A percentile compares a stretch with the other conserved stretches of the same genome.
These are phyloP conservation scores for Ceratoteleas bidentatus DNA, from an alignment of 1,140 invertebrate genomes.

Conservation along the genomic window DNA sequence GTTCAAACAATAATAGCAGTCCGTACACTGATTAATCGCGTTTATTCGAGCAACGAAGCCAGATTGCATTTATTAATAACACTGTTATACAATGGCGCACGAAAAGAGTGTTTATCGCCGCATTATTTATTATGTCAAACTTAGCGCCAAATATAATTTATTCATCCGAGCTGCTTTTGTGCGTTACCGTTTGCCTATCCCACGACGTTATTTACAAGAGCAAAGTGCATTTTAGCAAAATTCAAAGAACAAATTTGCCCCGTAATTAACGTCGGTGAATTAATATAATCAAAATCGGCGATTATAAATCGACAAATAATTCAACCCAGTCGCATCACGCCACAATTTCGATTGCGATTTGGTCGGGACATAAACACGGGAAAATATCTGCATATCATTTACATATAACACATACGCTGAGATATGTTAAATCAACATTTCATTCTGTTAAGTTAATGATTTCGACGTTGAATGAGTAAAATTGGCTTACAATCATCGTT, in stretches of 20 bases:
- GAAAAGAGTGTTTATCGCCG: background rate
- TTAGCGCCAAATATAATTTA: conserved; percentile 3
- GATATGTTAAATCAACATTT: no score
- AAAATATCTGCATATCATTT: no score
- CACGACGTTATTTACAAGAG: background rate
- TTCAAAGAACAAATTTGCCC: conserved; percentile 4
- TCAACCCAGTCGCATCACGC: background rate
- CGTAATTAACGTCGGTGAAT: conserved; percentile 4
- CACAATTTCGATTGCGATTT: no score
- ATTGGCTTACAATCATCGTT: no score
- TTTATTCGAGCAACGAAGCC: conserved; percentile 2
- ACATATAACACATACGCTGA: no score
- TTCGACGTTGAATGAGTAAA: no score
- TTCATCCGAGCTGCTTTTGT: background rate
- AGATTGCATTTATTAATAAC: conserved; percentile 12
- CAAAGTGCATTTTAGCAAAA: background rate
- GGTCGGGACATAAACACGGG: no score
- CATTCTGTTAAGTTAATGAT: no score
- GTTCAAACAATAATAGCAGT: background rate
- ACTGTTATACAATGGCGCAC: background rate
- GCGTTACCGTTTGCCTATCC: background rate
- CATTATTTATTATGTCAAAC: conserved; percentile 16
- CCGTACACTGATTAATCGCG: background rate
- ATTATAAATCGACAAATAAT: conserved; percentile 1
- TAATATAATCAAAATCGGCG: background rate